Evolutionary conservation across 2,113 vertebrate genomes (phyloP).

Genomic region (Sphyrna mokarran): DNA sequence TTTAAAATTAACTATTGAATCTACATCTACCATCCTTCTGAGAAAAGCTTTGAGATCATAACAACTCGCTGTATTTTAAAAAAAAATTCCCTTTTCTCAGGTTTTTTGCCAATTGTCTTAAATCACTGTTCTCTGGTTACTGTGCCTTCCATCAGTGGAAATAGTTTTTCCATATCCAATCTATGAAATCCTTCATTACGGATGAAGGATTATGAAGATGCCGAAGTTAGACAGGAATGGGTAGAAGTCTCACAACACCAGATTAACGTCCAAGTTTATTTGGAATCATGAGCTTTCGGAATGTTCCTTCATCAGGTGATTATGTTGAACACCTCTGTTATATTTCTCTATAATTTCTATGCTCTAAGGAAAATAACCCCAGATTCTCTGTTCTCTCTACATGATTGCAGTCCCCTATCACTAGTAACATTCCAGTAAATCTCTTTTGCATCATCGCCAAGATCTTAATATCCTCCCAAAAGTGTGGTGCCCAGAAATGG

Average conservation of each 20-base stretch:
- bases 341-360: neutral
- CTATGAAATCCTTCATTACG: neutral
- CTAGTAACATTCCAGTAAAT: neutral
- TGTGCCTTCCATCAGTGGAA: neutral
- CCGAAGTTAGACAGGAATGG: too few relatives aligned
- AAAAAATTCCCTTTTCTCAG: too few relatives aligned
- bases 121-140: neutral
- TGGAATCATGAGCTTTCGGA: too few relatives aligned
- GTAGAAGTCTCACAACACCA: too few relatives aligned
- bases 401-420: neutral
- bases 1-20: neutral
- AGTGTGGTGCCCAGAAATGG: neutral
- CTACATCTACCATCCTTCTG: neutral
- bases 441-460: neutral
- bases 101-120: neutral
- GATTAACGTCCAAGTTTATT: too few relatives aligned
- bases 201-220: neutral
- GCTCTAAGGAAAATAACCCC: neutral
- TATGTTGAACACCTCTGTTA: too few relatives aligned
- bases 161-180: neutral
- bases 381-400: neutral
- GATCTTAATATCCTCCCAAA: neutral
- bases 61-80: neutral
- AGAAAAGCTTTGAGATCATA: neutral
- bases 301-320: too few relatives aligned